These are phyloP conservation scores for Megalopta genalis DNA, from an alignment of 1,140 invertebrate genomes.

Conservation along the genomic window DNA sequence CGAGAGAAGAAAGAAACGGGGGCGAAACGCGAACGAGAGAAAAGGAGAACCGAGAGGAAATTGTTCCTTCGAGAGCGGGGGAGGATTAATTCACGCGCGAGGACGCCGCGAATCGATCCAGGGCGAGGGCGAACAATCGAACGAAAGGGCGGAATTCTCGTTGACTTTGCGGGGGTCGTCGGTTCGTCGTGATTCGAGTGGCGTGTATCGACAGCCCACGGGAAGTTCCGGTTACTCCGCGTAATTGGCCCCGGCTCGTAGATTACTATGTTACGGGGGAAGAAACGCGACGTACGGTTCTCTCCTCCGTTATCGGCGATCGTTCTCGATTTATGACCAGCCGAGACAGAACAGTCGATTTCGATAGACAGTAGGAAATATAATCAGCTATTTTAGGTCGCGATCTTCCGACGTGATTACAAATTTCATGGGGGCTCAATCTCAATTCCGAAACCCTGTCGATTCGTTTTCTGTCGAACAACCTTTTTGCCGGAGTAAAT, in stretches of 20 bases:
- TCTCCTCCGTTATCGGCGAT: slow-evolving; percentile 33
- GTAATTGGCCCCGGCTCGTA: slow-evolving; percentile 47
- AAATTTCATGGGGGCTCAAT: too few relatives aligned
- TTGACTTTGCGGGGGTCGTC: slow-evolving; percentile 39
- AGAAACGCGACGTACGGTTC: slow-evolving; percentile 27
- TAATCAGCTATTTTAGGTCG: too few relatives aligned
- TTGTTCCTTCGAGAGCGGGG: slow-evolving; percentile 10
- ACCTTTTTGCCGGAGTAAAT: too few relatives aligned
- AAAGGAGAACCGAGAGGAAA: not conserved
- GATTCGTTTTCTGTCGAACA: too few relatives aligned
- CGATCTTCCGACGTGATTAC: too few relatives aligned
- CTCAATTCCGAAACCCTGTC: too few relatives aligned
- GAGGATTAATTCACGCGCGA: slow-evolving; percentile 43
- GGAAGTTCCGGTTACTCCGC: slow-evolving; percentile 41
- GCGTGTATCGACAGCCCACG: slow-evolving; percentile 49
- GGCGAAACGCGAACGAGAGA: not conserved
- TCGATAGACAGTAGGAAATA: too few relatives aligned
- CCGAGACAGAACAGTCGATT: too few relatives aligned
- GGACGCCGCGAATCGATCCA: slow-evolving; percentile 35
- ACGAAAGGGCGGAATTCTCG: slow-evolving; percentile 52
- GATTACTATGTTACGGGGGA: slow-evolving; percentile 54
- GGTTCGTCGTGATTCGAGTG: slow-evolving; percentile 43
- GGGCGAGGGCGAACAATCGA: not conserved
- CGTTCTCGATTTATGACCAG: not conserved
- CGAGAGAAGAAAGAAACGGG: not conserved